Percentiles rank a stretch among this genome's conserved stretches.
Conservation (phyloP, 2,797 vertebrate genomes). For the Psittacula echo region DNA sequence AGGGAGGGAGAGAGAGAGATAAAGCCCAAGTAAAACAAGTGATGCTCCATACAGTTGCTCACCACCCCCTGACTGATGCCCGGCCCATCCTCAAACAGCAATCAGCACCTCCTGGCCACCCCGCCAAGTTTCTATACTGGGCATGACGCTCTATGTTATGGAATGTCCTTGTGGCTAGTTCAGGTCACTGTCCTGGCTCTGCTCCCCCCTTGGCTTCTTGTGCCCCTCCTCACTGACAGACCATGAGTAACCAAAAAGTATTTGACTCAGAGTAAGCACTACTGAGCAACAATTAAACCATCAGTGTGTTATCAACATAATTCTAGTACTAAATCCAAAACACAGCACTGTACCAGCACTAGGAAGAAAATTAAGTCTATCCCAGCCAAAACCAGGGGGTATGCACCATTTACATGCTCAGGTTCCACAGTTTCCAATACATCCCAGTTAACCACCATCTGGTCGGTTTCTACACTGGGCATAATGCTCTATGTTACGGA, state of each 20-base stretch:
- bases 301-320: background rate
- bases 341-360: background rate
- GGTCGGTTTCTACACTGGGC: background rate
- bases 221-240: background rate
- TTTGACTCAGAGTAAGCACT: background rate
- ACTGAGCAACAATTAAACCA: background rate
- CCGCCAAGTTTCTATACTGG: background rate
- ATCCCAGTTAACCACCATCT: background rate
- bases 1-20: background rate
- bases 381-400: background rate
- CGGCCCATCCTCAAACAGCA: background rate
- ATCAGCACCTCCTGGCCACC: background rate
- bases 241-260: background rate
- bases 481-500: background rate
- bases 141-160: background rate
- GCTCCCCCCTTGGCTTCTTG: background rate
- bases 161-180: background rate
- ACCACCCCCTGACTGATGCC: background rate
- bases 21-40: background rate
- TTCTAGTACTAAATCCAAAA: background rate
- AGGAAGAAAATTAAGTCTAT: background rate
- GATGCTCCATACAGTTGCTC: background rate
- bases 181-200: background rate
- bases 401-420: background rate
- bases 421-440: background rate